These are phyloP conservation scores for Diadegma fenestrale DNA, from an alignment of 2,888 invertebrate genomes.

Conservation along the genomic window DNA sequence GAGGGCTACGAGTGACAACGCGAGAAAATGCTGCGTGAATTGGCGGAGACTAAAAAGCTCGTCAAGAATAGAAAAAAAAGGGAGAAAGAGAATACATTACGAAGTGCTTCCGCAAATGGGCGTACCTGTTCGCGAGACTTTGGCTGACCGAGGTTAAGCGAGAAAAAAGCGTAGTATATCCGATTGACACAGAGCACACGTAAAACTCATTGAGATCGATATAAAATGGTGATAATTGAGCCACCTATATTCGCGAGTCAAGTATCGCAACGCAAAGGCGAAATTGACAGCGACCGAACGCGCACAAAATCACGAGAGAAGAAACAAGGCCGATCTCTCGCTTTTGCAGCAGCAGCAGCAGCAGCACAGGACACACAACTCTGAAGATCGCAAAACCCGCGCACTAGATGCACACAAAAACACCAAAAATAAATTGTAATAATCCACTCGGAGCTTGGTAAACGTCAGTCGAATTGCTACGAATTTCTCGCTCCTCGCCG, in stretches of 20 bases:
- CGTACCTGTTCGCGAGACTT: constrained; percentile 70
- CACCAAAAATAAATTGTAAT: constrained; percentile 38
- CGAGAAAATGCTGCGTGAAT: neutral
- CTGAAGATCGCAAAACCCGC: constrained; percentile 52
- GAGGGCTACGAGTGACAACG: neutral
- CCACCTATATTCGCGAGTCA: neutral
- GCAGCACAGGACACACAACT: constrained; percentile 63
- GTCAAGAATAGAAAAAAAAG: constrained; percentile 24
- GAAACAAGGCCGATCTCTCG: constrained; percentile 59
- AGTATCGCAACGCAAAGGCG: constrained; percentile 3
- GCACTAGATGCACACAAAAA: constrained; percentile 49
- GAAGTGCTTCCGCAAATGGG: constrained; percentile 67
- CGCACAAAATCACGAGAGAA: constrained; percentile 54
- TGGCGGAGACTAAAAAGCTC: constrained; percentile 1
- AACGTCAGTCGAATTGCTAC: neutral
- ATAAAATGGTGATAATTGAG: constrained; percentile 14
- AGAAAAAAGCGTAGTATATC: constrained; percentile 33
- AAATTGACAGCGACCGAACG: constrained; percentile 64
- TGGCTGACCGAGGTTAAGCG: constrained; percentile 50
- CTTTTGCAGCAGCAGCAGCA: constrained; percentile 58
- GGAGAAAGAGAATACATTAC: constrained; percentile 26
- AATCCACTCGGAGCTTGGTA: constrained; percentile 3
- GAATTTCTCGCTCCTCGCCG: constrained; percentile 44
- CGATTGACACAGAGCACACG: constrained; percentile 50
- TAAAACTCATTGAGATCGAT: constrained; percentile 26